Evolutionary conservation across 2,797 vertebrate species (phyloP), one percentile per base, ranked within the genome.

Genomic region (Trachops cirrhosus): DNA sequence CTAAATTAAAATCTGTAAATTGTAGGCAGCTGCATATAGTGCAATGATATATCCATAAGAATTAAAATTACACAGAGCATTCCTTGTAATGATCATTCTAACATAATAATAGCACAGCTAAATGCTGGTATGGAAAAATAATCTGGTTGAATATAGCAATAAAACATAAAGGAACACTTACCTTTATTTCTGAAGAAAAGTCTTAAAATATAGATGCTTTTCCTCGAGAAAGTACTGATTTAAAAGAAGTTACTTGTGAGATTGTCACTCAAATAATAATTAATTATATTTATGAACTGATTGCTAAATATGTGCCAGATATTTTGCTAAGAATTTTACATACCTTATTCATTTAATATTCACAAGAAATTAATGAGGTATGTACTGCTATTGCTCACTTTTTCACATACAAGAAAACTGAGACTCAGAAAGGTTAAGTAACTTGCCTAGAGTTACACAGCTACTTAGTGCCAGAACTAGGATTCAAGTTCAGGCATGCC

Each of bases 1-100:
- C 90, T 86, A 94, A 97, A 96, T 97, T 96, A 97, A 96, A 97
- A 93, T 95, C 80, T 94, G 64, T 82, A 95, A 95, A 71, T 95
- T 95, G 86, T 96, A 95, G 77, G 73, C 46, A 96, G 91, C 93
- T 91, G 41, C 89, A 91, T 75, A 75, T 94, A 91, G 96, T 93
- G 75, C 50, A 83, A 54, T 80, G 86, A 88, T 89, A 37, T 59
- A 78, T 88, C 54, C 48, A 54, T 70, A 85, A 92, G 11, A 77
- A 52, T 37, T 93, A 88, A 93, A 87, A 83, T 83, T 90, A 79
- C 68, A 86, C 71, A 46, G 54, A 75, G 3, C 32, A 86, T 84
- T 92, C 34, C 44, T 19, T 85, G 52, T 83, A 78, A 89, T 59
- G 59, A 87, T 85, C 39, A 86, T 86, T 91, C n/a, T 95, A 91